Conservation (phyloP, 2,888 invertebrate genomes). For the Perizoma affinitatum region DNA sequence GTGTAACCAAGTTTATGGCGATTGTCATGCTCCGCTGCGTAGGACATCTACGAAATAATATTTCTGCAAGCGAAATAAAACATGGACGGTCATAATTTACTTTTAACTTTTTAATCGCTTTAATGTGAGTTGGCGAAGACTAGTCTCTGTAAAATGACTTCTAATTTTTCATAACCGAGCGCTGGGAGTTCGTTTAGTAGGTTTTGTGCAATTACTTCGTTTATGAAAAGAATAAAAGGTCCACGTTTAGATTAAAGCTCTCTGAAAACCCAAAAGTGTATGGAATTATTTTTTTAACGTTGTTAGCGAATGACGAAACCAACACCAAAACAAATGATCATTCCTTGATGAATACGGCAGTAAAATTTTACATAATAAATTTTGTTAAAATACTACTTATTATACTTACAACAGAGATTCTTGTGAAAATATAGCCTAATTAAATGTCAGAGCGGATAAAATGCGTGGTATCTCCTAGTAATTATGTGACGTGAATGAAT, state of each 20-base stretch:
- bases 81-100: constrained; percentile 42
- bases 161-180: constrained; percentile 31
- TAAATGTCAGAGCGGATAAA: constrained; percentile 1
- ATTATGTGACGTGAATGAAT: constrained; percentile 2
- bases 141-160: constrained; percentile 33
- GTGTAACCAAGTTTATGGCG: constrained; percentile 47
- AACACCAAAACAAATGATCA: not conserved
- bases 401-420: not conserved
- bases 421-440: not conserved
- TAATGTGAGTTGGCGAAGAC: constrained; percentile 39
- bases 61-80: constrained; percentile 43
- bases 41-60: constrained; percentile 50
- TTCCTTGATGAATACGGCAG: too few relatives aligned
- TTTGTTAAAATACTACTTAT: not conserved
- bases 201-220: constrained; percentile 22
- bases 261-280: not conserved
- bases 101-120: constrained; percentile 44
- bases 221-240: constrained; percentile 10
- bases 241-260: constrained; percentile 7
- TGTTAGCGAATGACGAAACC: not conserved
- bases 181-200: constrained; percentile 17
- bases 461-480: not conserved
- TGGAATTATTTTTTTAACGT: not conserved
- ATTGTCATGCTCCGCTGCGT: constrained; percentile 49
- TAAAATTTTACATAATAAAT: not conserved